phyloP scores from a whole-genome alignment of 2,113 vertebrate species.

The Clupea harengus region DNA sequence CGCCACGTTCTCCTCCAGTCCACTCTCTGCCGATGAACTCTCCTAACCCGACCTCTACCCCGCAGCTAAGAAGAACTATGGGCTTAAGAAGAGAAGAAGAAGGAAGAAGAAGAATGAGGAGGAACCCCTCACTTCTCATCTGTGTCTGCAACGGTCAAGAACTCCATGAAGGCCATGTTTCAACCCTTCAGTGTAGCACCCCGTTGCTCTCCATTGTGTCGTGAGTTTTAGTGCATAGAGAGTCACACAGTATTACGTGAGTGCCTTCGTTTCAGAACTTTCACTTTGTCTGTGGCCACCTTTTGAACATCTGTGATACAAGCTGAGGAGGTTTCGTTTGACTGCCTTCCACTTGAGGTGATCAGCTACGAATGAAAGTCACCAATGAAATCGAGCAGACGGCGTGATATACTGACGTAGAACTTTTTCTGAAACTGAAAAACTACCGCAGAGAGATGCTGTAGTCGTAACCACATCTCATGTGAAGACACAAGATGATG shows the following conservation, averaged over 20 bases:
- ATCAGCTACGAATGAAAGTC: background rate
- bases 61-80: background rate
- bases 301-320: background rate
- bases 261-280: constrained; percentile 9
- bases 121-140: background rate
- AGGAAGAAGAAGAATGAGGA: background rate
- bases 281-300: background rate
- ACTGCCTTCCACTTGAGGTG: background rate
- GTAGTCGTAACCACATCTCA: no score
- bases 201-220: background rate
- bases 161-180: background rate
- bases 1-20: background rate
- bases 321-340: background rate
- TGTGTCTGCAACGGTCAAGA: background rate
- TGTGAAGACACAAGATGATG: background rate
- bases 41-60: background rate
- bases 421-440: background rate
- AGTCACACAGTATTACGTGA: background rate
- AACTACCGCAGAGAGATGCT: background rate
- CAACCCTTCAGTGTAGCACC: background rate
- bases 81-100: background rate
- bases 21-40: background rate
- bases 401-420: background rate
- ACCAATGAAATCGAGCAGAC: background rate
- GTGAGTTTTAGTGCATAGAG: background rate